Conservation (phyloP, 2,797 vertebrate species). For the Esox lucius region DNA sequence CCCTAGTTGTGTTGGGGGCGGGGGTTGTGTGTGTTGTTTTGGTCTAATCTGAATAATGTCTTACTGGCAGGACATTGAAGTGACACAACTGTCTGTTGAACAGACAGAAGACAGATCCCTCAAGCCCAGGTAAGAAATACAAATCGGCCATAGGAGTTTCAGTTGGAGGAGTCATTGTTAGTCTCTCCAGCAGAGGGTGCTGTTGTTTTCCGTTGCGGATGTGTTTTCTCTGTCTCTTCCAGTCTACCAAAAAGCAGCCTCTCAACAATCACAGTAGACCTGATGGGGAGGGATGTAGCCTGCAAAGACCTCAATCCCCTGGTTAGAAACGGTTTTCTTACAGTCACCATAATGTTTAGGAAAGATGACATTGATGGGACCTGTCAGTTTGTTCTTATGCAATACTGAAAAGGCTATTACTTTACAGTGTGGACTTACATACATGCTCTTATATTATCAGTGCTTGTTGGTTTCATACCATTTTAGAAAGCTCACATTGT, state of each 20-base stretch:
- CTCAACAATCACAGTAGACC: conserved; percentile 47
- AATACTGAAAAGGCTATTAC: not conserved
- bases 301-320: conserved; percentile 14
- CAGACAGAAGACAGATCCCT: not conserved
- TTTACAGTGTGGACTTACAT: not conserved
- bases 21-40: not conserved
- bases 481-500: conserved; percentile 22
- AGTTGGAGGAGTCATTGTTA: not conserved
- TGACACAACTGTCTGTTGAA: not conserved
- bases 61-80: not conserved
- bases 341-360: not conserved
- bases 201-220: not conserved
- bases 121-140: conserved; percentile 3
- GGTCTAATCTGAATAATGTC: not conserved
- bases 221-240: not conserved
- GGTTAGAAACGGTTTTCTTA: conserved; percentile 2
- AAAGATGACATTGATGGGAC: not conserved
- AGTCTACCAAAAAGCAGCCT: conserved; percentile 1
- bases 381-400: no score
- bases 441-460: no score
- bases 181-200: conserved; percentile 4
- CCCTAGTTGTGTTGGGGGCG: not conserved
- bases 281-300: conserved; percentile 9
- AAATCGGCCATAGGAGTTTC: not conserved
- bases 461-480: not conserved